Evolutionary conservation across 2,888 invertebrate species (phyloP), one percentile per base, ranked within the genome.

Genomic region (Allolobophora icterica): DNA sequence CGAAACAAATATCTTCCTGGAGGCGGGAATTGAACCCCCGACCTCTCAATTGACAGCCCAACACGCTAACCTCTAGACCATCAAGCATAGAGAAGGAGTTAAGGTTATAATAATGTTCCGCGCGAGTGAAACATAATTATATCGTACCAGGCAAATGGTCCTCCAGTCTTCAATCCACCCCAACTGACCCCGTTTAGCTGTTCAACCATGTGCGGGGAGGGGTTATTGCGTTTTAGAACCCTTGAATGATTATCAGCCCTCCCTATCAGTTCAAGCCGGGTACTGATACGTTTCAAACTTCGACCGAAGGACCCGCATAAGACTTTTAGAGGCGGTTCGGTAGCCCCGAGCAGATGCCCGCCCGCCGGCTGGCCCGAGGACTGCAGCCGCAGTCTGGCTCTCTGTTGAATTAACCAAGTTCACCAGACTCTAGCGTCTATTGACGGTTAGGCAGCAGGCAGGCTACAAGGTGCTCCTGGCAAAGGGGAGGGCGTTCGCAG

Each of bases 401-500:
- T 30, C 71, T 8, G 71, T 71, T n/a, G n/a, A 71, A 21, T 52
- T 21, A 52, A 21, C 21, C 52, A 24, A 52, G 24, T 52, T 21
- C 52, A 52, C 52, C 52, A 52, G 52, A 52, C 52, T 45, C 19
- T 52, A 52, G 52, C 52, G 52, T 52, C 30, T 71, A n/a, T 71
- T 71, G 24, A n/a, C 71, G 71, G n/a, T 71, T 71, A 71, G 71
- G 71, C 71, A 52, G n/a, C 71, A 71, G 71, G 71, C 71, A n/a
- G 71, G n/a, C 71, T 71, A n/a, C 30, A n/a, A n/a, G 71, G n/a
- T 11, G 71, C 71, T 71, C 13, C 71, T 71, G 71, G 71, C 71
- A n/a, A 71, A 71, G 71, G 71, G 71, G n/a, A 71, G 71, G 71
- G 71, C 71, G 71, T n/a, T n/a, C 71, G 71, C 71, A n/a, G 71